Conservation (phyloP, 2,113 vertebrate genomes). For the Lycaon pictus region DNA sequence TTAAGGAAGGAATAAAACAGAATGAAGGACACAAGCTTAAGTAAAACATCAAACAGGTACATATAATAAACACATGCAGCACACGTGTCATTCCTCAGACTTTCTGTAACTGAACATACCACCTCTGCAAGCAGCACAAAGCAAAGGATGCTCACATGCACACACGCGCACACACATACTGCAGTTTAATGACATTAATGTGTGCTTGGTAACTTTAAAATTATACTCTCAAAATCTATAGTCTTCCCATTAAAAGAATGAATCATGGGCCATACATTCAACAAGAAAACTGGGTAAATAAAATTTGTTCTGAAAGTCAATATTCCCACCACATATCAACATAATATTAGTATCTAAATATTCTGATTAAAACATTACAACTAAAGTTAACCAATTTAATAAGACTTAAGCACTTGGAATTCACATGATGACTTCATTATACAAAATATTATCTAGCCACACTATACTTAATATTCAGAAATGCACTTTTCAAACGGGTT, state of each 20-base stretch:
- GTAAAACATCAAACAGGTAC: slow-evolving; percentile 26
- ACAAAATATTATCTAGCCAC: neutral
- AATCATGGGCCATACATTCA: neutral
- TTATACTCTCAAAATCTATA: neutral
- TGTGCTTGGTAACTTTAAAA: neutral
- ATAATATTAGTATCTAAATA: slow-evolving; percentile 3
- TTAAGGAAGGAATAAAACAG: slow-evolving; percentile 88
- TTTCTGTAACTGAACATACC: neutral
- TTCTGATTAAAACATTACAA: neutral
- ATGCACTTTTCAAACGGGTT: neutral
- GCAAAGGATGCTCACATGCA: neutral
- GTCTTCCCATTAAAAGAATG: slow-evolving; percentile 39
- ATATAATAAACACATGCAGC: neutral
- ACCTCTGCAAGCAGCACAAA: neutral
- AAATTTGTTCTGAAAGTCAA: slow-evolving; percentile 38
- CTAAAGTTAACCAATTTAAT: neutral
- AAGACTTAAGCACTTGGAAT: neutral
- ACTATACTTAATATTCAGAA: neutral
- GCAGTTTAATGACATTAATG: neutral
- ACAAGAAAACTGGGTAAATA: slow-evolving; percentile 18
- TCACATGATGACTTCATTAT: neutral
- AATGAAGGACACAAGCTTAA: slow-evolving; percentile 81
- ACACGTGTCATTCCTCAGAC: neutral
- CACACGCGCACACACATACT: accelerated
- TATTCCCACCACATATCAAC: neutral